phyloP scores from a whole-genome alignment of 1,140 invertebrate genomes.

The Heliconius himera region DNA sequence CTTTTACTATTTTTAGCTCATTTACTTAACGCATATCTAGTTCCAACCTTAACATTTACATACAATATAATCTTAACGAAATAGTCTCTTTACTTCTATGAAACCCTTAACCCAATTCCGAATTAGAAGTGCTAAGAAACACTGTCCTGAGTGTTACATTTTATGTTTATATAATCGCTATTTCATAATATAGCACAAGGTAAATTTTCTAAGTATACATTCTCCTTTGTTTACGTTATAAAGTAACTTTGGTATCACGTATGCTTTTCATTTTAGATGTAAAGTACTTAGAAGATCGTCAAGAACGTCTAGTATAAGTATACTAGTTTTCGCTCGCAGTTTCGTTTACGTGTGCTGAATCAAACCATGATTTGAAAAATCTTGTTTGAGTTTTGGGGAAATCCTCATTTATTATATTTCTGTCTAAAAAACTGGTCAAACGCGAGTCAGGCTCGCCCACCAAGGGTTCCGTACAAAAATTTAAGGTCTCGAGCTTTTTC shows the following conservation, averaged over 20 bases:
- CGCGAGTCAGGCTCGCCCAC: too few species aligned
- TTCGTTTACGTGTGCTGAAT: too few species aligned
- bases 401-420: too few species aligned
- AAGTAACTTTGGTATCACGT: conserved; percentile 11
- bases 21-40: not conserved
- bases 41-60: not conserved
- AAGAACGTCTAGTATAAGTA: not conserved
- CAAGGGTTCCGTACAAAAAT: too few species aligned
- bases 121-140: conserved; percentile 6
- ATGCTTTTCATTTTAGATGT: conserved; percentile 7
- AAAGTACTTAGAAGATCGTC: not conserved
- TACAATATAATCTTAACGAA: not conserved
- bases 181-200: conserved; percentile 5
- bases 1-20: too few species aligned
- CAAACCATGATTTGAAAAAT: too few species aligned
- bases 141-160: conserved; percentile 12
- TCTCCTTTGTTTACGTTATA: conserved; percentile 8
- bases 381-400: too few species aligned
- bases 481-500: too few species aligned
- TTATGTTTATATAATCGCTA: conserved; percentile 12
- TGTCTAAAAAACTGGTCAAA: too few species aligned
- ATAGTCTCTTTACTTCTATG: not conserved
- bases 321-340: not conserved
- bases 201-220: conserved; percentile 8
- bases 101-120: conserved; percentile 1